These are phyloP conservation scores for Microcebus murinus DNA, from an alignment of 2,113 vertebrate genomes.

Conservation along the genomic window DNA sequence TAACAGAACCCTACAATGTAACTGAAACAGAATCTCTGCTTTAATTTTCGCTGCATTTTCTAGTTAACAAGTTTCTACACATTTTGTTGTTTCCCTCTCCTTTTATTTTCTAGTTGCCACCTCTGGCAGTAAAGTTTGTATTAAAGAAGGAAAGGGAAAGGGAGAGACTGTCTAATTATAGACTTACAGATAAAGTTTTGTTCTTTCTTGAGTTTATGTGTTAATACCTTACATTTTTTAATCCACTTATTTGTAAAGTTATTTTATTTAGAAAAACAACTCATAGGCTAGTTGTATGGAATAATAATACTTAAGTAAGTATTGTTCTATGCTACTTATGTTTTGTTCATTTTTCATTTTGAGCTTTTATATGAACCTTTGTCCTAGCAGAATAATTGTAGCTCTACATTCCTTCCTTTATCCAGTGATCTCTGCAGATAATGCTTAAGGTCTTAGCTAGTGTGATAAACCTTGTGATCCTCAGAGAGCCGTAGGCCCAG, in stretches of 20 bases:
- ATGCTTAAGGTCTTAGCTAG: neutral
- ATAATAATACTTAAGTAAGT: neutral
- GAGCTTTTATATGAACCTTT: neutral
- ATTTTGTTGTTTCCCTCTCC: neutral
- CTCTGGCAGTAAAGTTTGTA: neutral
- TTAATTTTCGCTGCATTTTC: neutral
- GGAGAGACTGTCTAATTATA: neutral
- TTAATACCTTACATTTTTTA: neutral
- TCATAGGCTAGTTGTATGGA: neutral
- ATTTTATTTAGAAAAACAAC: neutral
- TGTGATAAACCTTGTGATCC: neutral
- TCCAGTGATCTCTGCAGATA: neutral
- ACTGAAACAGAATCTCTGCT: neutral
- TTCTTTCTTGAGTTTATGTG: neutral
- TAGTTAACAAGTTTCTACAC: neutral
- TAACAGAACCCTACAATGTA: neutral
- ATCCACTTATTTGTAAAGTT: neutral
- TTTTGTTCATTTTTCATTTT: neutral
- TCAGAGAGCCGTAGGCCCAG: neutral
- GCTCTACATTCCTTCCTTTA: neutral
- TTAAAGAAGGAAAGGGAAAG: too few relatives aligned
- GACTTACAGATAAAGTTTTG: neutral
- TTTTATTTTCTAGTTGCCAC: neutral
- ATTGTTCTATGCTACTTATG: neutral
- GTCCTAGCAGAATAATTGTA: neutral